Evolutionary conservation across 2,888 invertebrate species (phyloP), one percentile per base, ranked within the genome.

Genomic region (Plebejus argus): DNA sequence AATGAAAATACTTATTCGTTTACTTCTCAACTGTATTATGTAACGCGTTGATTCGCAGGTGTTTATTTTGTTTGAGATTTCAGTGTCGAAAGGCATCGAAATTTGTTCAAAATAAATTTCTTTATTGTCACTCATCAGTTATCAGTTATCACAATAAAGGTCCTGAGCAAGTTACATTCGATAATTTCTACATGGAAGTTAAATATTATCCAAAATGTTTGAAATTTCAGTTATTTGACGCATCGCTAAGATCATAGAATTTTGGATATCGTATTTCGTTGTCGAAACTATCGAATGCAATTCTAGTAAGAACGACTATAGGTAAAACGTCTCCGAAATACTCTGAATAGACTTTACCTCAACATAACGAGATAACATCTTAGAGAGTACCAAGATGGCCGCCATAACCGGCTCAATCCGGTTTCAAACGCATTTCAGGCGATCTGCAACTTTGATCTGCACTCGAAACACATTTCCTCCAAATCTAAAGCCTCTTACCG

Each of bases 381-480:
- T 15, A 49, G 49, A 58, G n/a, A 58, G 20, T 53, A 20, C 20
- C 66, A 66, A 66, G 66, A 66, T 66, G 66, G 66, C 66, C 15
- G 66, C 66, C 33, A 7, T 15, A 66, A 66, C 28, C 66, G 28
- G 7, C 15, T 28, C 18, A 66, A 28, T 66, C 28, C 28, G 6
- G 28, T 33, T 66, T 66, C 28, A 28, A 66, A 66, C 66, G 66
- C 66, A 66, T 66, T 15, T 66, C 66, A 1, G 66, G 28, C 28
- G 66, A 28, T 66, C 28, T 66, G 66, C 66, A 45, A 72, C 45
- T 72, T 74, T 53, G 49, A 74, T 74, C 74, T 23, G 23, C 49
- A 74, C 74, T 74, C 28, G 71, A 49, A 74, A 23, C 53, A 74
- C 74, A 74, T 72, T 72, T 72, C 72, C 72, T 53, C 5, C 1